Evolutionary conservation across 2,113 vertebrate species (phyloP).

Genomic region (Bombycilla garrulus): DNA sequence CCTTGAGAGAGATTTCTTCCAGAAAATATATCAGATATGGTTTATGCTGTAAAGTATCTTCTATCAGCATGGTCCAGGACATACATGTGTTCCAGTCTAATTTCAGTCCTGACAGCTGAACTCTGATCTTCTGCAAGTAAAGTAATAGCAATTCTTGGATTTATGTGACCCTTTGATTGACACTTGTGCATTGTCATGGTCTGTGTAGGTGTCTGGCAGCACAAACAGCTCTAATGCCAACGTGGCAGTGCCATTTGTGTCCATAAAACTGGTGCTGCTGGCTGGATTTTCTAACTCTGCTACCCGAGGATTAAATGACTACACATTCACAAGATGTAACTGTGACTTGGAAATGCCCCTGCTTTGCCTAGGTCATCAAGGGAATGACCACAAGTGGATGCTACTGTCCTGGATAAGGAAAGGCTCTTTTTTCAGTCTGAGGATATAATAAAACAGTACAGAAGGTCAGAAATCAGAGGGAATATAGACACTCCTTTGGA

Average conservation of each 20-base stretch:
- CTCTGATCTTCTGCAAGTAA: not conserved
- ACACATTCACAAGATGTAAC: not conserved
- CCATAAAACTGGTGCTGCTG: not conserved
- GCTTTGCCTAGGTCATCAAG: not conserved
- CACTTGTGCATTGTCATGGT: not conserved
- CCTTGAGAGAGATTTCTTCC: slow-evolving; percentile 3
- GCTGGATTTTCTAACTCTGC: not conserved
- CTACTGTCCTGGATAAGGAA: not conserved
- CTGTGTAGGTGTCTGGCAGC: not conserved
- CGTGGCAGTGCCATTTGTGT: not conserved
- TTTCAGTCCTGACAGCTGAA: not conserved
- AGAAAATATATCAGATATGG: not conserved
- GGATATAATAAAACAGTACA: not conserved
- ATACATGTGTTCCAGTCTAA: not conserved
- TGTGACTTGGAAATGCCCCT: not conserved
- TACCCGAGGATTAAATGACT: not conserved
- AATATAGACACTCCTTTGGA: not conserved
- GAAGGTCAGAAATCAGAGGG: not conserved
- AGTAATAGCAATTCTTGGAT: not conserved
- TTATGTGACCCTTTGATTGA: not conserved
- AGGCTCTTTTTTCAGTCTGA: not conserved
- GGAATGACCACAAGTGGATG: not conserved
- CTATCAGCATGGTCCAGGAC: not conserved
- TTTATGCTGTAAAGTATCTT: not conserved
- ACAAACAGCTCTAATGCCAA: not conserved